A percentile compares a stretch with the other conserved stretches of the same genome.
These are phyloP conservation scores for Apotomis turbidana DNA, from an alignment of 2,888 invertebrate species.

Conservation along the genomic window DNA sequence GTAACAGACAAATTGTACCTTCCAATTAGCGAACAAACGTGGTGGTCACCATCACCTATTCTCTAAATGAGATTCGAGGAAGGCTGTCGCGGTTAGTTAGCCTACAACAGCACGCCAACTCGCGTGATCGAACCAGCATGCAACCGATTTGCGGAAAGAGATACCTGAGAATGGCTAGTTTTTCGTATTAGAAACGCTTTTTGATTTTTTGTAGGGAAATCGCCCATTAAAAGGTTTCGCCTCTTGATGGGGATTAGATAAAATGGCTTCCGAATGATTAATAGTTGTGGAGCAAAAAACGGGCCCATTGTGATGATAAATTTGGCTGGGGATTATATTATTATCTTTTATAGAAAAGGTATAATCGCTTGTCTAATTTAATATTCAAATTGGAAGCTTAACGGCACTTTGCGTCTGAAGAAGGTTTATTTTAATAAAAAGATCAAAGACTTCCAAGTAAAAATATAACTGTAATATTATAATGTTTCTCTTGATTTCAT, in stretches of 20 bases:
- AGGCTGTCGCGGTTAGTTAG: constrained; percentile 42
- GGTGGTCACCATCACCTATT: constrained; percentile 30
- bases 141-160: constrained; percentile 39
- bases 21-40: constrained; percentile 29
- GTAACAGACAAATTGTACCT: neutral
- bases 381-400: constrained; percentile 2
- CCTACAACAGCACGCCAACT: constrained; percentile 43
- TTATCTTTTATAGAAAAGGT: constrained; percentile 11
- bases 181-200: constrained; percentile 35
- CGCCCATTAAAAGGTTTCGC: constrained; percentile 33
- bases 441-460: neutral
- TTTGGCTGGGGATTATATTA: constrained; percentile 17
- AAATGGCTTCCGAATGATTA: constrained; percentile 22
- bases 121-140: constrained; percentile 44
- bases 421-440: neutral
- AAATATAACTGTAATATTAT: too few relatives aligned
- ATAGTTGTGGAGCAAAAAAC: constrained; percentile 21
- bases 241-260: constrained; percentile 26
- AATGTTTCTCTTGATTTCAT: too few relatives aligned
- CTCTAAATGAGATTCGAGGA: constrained; percentile 42
- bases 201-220: constrained; percentile 28
- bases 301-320: constrained; percentile 10
- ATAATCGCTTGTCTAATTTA: constrained; percentile 7
- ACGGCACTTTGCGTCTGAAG: neutral
- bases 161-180: constrained; percentile 36